Evolutionary conservation across 2,113 vertebrate genomes (phyloP).

Genomic region (Alaudala cheleensis): DNA sequence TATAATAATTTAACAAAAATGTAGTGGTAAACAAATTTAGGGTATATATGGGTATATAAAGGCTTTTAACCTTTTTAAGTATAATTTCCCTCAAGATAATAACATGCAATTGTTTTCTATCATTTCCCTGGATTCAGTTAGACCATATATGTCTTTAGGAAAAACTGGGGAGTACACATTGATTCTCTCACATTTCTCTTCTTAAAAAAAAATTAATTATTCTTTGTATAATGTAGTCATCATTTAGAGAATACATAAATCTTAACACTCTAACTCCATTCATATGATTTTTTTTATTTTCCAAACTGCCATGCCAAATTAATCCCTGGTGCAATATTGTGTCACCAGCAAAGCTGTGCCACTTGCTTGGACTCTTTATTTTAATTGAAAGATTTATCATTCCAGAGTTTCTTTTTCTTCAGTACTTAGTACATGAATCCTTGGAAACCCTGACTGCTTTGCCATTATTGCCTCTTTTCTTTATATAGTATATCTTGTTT

Average conservation of each 20-base stretch:
- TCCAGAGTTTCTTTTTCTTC: not conserved
- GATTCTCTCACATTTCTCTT: not conserved
- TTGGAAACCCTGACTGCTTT: not conserved
- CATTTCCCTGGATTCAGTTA: not conserved
- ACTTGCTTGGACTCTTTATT: not conserved
- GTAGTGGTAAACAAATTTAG: not conserved
- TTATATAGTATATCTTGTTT: not conserved
- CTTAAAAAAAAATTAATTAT: not conserved
- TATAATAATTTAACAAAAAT: not conserved
- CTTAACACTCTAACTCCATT: not conserved
- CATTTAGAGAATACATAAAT: not conserved
- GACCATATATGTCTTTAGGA: not conserved
- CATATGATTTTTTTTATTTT: not conserved
- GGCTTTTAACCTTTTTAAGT: not conserved
- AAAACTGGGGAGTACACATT: not conserved
- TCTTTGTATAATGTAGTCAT: not conserved
- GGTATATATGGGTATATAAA: not conserved
- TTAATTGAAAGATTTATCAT: not conserved
- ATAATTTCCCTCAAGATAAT: not conserved
- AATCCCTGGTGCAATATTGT: not conserved
- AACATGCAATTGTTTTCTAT: not conserved
- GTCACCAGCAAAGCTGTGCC: not conserved
- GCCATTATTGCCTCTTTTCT: not conserved
- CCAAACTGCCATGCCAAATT: not conserved
- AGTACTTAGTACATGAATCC: not conserved